Percentiles rank a stretch among this genome's conserved stretches.
Conservation (phyloP, 1,140 invertebrate genomes). For the Meloidogyne exigua region DNA sequence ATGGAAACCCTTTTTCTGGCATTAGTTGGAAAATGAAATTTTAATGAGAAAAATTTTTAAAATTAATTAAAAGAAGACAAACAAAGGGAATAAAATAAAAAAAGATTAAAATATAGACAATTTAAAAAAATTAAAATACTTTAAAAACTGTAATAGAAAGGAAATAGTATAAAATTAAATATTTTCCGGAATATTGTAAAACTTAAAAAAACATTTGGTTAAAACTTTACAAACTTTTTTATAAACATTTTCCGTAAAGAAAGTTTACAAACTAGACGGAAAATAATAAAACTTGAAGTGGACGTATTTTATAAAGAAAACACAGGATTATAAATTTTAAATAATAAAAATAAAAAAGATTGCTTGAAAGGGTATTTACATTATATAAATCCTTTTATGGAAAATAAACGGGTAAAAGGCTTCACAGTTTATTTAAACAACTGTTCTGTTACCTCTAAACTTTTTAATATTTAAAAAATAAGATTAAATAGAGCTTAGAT, state of each 20-base stretch:
- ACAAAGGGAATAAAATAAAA: not conserved
- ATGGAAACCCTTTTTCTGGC: not conserved
- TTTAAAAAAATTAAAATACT: no score
- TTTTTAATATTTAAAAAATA: not conserved
- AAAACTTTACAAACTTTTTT: not conserved
- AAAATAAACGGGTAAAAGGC: not conserved
- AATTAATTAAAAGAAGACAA: slow-evolving; percentile 3
- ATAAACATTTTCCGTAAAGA: no score
- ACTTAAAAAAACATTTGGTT: no score
- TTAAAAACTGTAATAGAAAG: no score
- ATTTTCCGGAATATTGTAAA: not conserved
- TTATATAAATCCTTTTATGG: not conserved
- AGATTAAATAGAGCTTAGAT: not conserved
- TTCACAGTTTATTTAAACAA: not conserved
- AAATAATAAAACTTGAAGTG: not conserved
- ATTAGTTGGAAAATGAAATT: not conserved
- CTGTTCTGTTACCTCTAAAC: not conserved
- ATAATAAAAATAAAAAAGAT: not conserved
- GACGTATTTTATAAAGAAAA: no score
- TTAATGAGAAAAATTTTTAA: not conserved
- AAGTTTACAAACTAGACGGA: not conserved
- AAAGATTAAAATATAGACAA: not conserved
- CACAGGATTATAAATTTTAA: no score
- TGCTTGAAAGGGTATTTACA: not conserved
- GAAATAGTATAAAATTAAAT: not conserved